Percentiles rank a stretch among this genome's conserved stretches.
Conservation (phyloP, 2,113 vertebrate genomes). For the Tragelaphus buxtoni region DNA sequence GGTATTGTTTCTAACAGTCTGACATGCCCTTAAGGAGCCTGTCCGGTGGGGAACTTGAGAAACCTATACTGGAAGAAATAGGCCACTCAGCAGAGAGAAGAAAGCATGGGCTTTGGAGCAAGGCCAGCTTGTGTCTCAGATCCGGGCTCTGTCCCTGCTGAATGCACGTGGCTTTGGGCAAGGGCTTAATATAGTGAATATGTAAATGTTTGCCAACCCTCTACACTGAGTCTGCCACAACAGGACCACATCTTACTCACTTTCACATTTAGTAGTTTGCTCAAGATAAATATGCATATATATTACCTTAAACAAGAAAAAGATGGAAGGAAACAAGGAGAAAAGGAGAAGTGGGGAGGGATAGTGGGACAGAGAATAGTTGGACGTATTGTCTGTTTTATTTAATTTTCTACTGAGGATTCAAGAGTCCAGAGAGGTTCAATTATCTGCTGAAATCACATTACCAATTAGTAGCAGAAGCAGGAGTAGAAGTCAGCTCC, state of each 20-base stretch:
- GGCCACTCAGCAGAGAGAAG: background rate
- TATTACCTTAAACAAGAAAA: background rate
- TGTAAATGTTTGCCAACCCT: background rate
- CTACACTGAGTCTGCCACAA: background rate
- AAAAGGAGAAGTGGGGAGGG: background rate
- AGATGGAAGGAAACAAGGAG: background rate
- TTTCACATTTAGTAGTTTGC: background rate
- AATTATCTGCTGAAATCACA: background rate
- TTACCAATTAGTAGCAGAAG: background rate
- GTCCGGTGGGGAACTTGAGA: background rate
- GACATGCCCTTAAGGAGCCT: background rate
- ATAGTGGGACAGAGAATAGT: background rate
- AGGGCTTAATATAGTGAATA: background rate
- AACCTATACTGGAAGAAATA: background rate
- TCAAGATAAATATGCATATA: background rate
- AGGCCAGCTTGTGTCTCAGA: background rate
- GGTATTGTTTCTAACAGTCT: background rate
- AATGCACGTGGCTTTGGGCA: background rate
- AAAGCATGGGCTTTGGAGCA: background rate
- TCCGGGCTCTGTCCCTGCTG: background rate
- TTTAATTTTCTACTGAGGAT: slow-evolving; percentile 1
- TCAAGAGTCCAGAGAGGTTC: background rate
- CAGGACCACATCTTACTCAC: background rate
- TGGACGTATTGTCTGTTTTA: background rate
- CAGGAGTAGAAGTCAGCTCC: background rate